phyloP scores from a whole-genome alignment of 2,888 invertebrate genomes.

The Gisinianus flammeolus region DNA sequence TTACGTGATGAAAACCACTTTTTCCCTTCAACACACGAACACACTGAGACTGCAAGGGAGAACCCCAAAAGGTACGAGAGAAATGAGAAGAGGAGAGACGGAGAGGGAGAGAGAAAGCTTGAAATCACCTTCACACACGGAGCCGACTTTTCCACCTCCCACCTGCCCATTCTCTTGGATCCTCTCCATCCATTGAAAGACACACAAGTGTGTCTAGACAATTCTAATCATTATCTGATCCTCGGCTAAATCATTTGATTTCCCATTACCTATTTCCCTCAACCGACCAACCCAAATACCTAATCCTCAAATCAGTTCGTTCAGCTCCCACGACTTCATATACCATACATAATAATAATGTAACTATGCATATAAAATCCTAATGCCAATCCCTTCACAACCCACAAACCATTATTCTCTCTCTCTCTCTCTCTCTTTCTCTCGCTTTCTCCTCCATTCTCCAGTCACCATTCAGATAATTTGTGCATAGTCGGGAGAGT shows the following conservation, averaged over 20 bases:
- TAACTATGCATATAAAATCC: no score
- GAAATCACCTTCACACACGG: conserved; percentile 33
- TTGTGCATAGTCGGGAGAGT: no score
- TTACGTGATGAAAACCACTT: conserved; percentile 46
- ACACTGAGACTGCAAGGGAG: neutral
- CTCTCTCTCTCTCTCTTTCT: neutral
- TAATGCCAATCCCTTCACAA: no score
- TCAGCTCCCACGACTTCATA: no score
- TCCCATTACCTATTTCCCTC: conserved; percentile 30
- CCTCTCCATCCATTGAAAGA: neutral
- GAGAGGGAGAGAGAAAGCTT: conserved; percentile 11
- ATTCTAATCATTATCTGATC: conserved; percentile 37
- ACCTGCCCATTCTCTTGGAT: conserved; percentile 13
- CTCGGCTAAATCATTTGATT: conserved; percentile 23
- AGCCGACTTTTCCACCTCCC: conserved; percentile 15
- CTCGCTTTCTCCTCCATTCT: no score
- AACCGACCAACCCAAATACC: conserved; percentile 15
- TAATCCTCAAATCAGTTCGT: conserved; percentile 16
- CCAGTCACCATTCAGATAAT: neutral
- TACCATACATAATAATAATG: no score
- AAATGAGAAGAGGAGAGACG: neutral
- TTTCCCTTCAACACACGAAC: conserved; percentile 14
- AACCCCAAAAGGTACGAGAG: neutral
- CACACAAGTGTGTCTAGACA: neutral
- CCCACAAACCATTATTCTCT: no score